Evolutionary conservation across 2,888 invertebrate species (phyloP), one percentile per base, ranked within the genome.

Genomic region (Gymnocheta viridis): DNA sequence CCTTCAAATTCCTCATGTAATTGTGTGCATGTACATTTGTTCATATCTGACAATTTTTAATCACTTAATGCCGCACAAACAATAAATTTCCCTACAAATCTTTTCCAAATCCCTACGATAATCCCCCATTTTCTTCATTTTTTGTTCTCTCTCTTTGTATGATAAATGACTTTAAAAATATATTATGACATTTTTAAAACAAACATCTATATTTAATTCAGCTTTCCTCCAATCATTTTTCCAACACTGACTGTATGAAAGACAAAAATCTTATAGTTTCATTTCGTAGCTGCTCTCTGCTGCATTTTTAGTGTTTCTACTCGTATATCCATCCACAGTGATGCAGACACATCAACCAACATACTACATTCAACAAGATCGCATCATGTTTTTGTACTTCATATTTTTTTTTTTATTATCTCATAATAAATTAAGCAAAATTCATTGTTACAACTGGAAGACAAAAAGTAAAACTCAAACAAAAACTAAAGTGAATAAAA

Each of bases 361-460:
- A 6, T 47, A 64, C 27, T 10, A 51, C 64, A 76, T 66, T 47
- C 27, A 70, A 84, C 84, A 81, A 77, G 70, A 81, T 84, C 81
- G 78, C 77, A 78, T 73, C 72, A 29, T 77, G 70, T 74, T 79
- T 66, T 70, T 64, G 41, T 60, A 4, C 44, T 69, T 47, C 70
- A 32, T 12, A 70, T 38, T 58, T 35, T 22, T 17, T 69, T 66
- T 78, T 67, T 72, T 81, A 60, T 41, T 72, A 77, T 77, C 84
- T 81, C 73, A 73, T 77, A 77, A 84, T 84, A 84, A 84, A 84
- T 84, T 84, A 81, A 84, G 80, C 41, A 44, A 80, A 83, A 66
- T 66, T 76, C 77, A 72, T 60, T 78, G 72, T 77, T 77, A 51
- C 77, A 62, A 77, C 70, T 72, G 38, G 38, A 76, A 78, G 79